These are phyloP conservation scores for Panulirus ornatus DNA, from an alignment of 1,140 invertebrate genomes.

Conservation along the genomic window DNA sequence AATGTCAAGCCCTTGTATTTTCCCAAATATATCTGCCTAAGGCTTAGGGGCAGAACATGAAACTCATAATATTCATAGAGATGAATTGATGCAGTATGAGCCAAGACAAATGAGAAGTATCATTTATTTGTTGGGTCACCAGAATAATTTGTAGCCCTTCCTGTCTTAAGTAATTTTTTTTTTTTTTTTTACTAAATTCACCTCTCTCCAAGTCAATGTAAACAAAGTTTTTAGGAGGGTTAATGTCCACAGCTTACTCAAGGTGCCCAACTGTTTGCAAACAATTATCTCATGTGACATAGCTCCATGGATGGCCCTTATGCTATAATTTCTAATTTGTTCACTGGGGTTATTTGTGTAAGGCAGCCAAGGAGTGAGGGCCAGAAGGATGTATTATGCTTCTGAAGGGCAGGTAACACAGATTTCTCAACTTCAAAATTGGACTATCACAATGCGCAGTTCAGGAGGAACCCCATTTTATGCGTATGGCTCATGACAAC, in stretches of 20 bases:
- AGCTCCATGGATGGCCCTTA: slow-evolving; percentile 51
- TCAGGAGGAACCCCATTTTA: slow-evolving; percentile 62
- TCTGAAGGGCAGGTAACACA: slow-evolving; percentile 64
- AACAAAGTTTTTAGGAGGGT: slow-evolving; percentile 1
- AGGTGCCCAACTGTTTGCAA: slow-evolving; percentile 33
- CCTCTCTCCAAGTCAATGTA: neutral
- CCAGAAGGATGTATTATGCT: slow-evolving; percentile 66
- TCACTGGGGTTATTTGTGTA: slow-evolving; percentile 67
- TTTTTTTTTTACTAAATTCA: neutral
- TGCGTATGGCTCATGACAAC: slow-evolving; percentile 49
- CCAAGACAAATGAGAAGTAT: slow-evolving; percentile 68
- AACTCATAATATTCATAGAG: slow-evolving; percentile 48
- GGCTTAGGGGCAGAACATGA: slow-evolving; percentile 69
- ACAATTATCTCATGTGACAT: slow-evolving; percentile 38
- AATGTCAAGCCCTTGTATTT: slow-evolving; percentile 59
- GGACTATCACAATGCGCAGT: slow-evolving; percentile 71
- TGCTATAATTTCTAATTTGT: slow-evolving; percentile 30
- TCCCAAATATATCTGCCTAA: slow-evolving; percentile 66
- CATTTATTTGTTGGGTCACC: slow-evolving; percentile 49
- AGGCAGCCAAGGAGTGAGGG: slow-evolving; percentile 65
- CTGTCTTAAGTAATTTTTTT: slow-evolving; percentile 1
- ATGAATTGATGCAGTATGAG: slow-evolving; percentile 67
- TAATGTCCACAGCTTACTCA: slow-evolving; percentile 33
- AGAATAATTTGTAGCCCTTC: slow-evolving; percentile 37
- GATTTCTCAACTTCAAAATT: slow-evolving; percentile 62